These are phyloP conservation scores for Rhagophthalmus giganteus DNA, from an alignment of 2,888 invertebrate species.

Conservation along the genomic window DNA sequence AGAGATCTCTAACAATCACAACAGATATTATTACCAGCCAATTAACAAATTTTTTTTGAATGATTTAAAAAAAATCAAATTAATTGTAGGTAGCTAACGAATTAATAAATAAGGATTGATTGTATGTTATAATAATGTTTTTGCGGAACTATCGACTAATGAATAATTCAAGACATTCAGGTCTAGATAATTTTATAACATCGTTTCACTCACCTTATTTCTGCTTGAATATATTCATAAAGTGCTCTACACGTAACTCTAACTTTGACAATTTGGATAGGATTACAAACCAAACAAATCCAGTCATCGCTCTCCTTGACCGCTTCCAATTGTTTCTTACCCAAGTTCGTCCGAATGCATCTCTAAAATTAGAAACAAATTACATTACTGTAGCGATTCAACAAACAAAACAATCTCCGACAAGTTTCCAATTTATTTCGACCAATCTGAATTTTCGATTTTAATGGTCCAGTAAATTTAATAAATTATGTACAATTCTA, in stretches of 20 bases:
- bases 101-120: too few species aligned
- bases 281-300: slow-evolving; percentile 77
- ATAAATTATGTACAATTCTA: too few species aligned
- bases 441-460: background rate
- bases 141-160: too few species aligned
- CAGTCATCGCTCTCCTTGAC: slow-evolving; percentile 79
- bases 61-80: too few species aligned
- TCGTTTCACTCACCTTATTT: slow-evolving; percentile 60
- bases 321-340: slow-evolving; percentile 65
- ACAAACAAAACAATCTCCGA: background rate
- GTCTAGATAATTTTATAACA: background rate
- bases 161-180: too few species aligned
- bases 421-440: background rate
- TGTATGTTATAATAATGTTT: too few species aligned
- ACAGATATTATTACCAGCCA: too few species aligned
- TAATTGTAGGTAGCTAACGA: too few species aligned
- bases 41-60: too few species aligned
- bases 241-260: slow-evolving; percentile 74
- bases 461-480: background rate
- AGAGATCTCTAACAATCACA: too few species aligned
- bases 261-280: slow-evolving; percentile 65
- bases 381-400: background rate
- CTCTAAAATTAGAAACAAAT: slow-evolving; percentile 63
- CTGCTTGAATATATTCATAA: slow-evolving; percentile 67
- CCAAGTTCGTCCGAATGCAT: slow-evolving; percentile 75